phyloP scores from a whole-genome alignment of 2,888 invertebrate genomes.

The Sussaba pulchella region DNA sequence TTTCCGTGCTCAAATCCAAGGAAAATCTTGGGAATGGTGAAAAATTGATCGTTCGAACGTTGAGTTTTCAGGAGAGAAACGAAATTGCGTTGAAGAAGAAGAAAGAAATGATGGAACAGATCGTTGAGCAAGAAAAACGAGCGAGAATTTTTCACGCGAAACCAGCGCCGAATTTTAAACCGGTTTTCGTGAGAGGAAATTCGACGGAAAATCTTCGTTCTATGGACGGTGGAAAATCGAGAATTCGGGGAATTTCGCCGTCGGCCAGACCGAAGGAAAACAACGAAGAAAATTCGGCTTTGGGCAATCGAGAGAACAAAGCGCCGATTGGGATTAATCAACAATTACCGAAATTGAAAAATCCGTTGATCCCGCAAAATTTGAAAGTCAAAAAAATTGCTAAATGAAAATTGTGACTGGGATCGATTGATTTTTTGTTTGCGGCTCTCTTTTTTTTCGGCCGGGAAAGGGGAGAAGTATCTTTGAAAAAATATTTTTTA shows the following conservation, averaged over 20 bases:
- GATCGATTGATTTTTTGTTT: too few relatives aligned
- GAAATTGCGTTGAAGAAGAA: slow-evolving; percentile 86
- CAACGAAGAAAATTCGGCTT: slow-evolving; percentile 30
- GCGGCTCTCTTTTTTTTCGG: too few relatives aligned
- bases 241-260: slow-evolving; percentile 10
- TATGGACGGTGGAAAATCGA: neutral
- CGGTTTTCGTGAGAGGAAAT: slow-evolving; percentile 80
- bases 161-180: slow-evolving; percentile 87
- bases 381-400: slow-evolving; percentile 31
- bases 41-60: slow-evolving; percentile 56
- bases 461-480: too few relatives aligned
- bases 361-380: slow-evolving; percentile 32
- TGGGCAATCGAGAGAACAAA: slow-evolving; percentile 58
- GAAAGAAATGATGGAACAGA: slow-evolving; percentile 87
- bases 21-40: slow-evolving; percentile 37
- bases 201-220: slow-evolving; percentile 75
- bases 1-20: slow-evolving; percentile 38
- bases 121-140: slow-evolving; percentile 87
- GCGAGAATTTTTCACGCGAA: slow-evolving; percentile 89
- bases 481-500: too few relatives aligned
- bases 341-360: slow-evolving; percentile 45
- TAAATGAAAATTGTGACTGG: neutral
- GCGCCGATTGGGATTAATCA: slow-evolving; percentile 44
- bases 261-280: slow-evolving; percentile 15
- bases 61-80: slow-evolving; percentile 89